Conservation (phyloP, 1,140 invertebrate genomes). For the Pogonus chalceus region DNA sequence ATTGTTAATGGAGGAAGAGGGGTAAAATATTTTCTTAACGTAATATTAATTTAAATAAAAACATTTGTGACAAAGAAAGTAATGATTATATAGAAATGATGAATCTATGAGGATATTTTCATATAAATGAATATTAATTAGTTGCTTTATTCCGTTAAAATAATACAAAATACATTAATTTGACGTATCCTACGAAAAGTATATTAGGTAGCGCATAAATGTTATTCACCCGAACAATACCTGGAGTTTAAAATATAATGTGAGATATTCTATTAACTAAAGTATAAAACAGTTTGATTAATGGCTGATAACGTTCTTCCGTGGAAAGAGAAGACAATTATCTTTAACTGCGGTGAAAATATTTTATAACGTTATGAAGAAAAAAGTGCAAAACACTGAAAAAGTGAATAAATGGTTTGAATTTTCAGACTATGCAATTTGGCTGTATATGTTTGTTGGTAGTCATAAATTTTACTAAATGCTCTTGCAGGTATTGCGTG, state of each 20-base stretch:
- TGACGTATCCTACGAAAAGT: constrained; percentile 2
- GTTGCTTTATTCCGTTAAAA: neutral
- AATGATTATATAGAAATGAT: too few species aligned
- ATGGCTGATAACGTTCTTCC: constrained; percentile 15
- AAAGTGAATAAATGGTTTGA: constrained; percentile 17
- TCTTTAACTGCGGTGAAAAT: constrained; percentile 17
- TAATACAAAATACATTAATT: constrained; percentile 1
- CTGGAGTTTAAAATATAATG: constrained; percentile 12
- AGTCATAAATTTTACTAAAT: constrained; percentile 19
- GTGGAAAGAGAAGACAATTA: constrained; percentile 17
- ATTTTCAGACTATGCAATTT: constrained; percentile 17
- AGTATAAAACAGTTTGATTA: constrained; percentile 15
- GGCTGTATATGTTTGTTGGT: constrained; percentile 17
- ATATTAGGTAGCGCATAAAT: constrained; percentile 12
- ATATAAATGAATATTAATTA: neutral
- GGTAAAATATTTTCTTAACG: too few species aligned
- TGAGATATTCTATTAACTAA: neutral
- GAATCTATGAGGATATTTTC: constrained; percentile 1
- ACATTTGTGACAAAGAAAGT: too few species aligned
- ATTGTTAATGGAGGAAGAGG: too few species aligned
- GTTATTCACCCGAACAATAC: constrained; percentile 12
- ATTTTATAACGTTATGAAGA: constrained; percentile 16
- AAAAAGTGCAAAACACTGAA: constrained; percentile 8
- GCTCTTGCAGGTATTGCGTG: constrained; percentile 16
- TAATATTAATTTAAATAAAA: too few species aligned